Conservation (phyloP, 2,888 invertebrate species). For the Hartigia nigra region DNA sequence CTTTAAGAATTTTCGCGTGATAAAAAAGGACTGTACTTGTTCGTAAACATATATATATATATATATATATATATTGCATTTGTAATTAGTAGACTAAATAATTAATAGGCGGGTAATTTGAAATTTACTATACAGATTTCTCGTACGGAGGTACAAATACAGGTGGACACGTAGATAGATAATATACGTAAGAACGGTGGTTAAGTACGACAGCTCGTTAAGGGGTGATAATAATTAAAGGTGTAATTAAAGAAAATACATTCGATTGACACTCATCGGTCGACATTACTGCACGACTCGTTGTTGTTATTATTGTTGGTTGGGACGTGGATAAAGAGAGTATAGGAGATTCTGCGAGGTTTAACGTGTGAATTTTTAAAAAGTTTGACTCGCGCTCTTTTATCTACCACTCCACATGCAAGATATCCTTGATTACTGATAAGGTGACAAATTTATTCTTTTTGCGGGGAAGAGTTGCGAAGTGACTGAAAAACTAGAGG, state of each 20-base stretch:
- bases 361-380: background rate
- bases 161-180: background rate
- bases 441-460: background rate
- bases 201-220: background rate
- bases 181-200: background rate
- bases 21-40: background rate
- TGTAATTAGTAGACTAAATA: constrained; percentile 4
- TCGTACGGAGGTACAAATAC: background rate
- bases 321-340: background rate
- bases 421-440: background rate
- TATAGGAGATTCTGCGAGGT: background rate
- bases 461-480: background rate
- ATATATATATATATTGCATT: constrained; percentile 1
- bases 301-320: background rate
- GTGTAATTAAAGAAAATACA: background rate
- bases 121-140: background rate
- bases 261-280: background rate
- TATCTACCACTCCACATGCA: background rate
- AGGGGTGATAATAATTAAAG: background rate
- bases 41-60: background rate
- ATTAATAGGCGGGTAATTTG: background rate
- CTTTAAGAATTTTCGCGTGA: background rate
- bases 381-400: background rate
- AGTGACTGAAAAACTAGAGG: background rate
- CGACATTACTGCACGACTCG: background rate